phyloP scores from a whole-genome alignment of 2,113 vertebrate species.

The Pseudonaja textilis region DNA sequence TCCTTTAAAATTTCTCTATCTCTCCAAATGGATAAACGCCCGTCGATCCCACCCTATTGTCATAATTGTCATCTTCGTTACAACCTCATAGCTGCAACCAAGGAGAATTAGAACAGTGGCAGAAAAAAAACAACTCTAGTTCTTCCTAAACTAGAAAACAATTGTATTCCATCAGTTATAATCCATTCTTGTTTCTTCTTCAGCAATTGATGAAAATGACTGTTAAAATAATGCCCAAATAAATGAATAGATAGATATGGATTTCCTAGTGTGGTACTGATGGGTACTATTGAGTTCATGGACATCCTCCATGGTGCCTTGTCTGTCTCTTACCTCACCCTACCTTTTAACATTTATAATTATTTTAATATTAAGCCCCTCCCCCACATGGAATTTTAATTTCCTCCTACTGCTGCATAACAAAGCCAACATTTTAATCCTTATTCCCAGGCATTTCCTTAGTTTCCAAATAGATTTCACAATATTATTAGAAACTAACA shows the following conservation, averaged over 20 bases:
- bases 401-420: background rate
- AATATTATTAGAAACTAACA: background rate
- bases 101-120: background rate
- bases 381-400: background rate
- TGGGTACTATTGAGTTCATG: background rate
- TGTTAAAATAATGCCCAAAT: background rate
- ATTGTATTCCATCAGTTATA: background rate
- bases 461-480: background rate
- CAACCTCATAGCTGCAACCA: background rate
- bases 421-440: background rate
- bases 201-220: background rate
- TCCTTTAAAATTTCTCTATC: background rate
- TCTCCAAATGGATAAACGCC: background rate
- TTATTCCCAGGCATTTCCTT: background rate
- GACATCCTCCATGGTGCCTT: background rate
- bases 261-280: background rate
- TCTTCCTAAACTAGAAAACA: background rate
- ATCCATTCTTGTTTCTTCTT: background rate
- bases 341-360: background rate
- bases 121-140: background rate
- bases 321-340: background rate
- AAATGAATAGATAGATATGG: background rate
- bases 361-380: background rate
- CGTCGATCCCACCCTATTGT: background rate
- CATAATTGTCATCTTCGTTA: background rate